Base-by-base conservation (phyloP, 92 coral and sea anemone species). In the Virgularia gustaviana region DNA sequence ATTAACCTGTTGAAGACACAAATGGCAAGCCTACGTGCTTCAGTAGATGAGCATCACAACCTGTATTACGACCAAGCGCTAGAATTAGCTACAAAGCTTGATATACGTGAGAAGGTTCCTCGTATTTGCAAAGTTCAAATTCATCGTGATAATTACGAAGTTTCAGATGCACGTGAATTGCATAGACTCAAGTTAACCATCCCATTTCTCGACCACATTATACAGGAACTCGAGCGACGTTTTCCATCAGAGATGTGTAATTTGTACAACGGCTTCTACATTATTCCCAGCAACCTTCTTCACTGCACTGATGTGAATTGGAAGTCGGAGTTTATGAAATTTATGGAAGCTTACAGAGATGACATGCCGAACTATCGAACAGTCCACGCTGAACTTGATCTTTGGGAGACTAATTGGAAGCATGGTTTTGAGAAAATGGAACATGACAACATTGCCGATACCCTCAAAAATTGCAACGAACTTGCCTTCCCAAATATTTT, bases 321-420 rank as follows among this genome's bases (percentile, higher is more conserved):
- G 57, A 51, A 51, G 24, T 7, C 57, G 5, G 57, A 5, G 57
- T 51, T 51, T 28, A 51, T 51, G 57, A 51, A 51, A 28, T 51
- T 51, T 51, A n/a, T 51, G 57, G 19, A 6, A 28, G 57, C 57
- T 7, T 51, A 51, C 57, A 51, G 19, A n/a, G 57, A 51, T 6
- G 57, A 51, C 57, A 51, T 51, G 57, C 57, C 57, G n/a, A 51
- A 6, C 19, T 51, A 6, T 51, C 57, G 57, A 51, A n/a, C 9
- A 7, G 18, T 51, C 5, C 57, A 51, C 19, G 57, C 57, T n/a
- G 57, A n/a, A 51, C 57, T 51, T 7, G 57, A n/a, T n/a, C 57
- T 51, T 51, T 51, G 57, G 57, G 57, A 51, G 24, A 51, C 57
- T n/a, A 51, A 28, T n/a, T 51, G 57, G 6, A 51, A n/a, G 19